phyloP scores from a whole-genome alignment of 2,888 invertebrate genomes.

The Tenthredo livida region DNA sequence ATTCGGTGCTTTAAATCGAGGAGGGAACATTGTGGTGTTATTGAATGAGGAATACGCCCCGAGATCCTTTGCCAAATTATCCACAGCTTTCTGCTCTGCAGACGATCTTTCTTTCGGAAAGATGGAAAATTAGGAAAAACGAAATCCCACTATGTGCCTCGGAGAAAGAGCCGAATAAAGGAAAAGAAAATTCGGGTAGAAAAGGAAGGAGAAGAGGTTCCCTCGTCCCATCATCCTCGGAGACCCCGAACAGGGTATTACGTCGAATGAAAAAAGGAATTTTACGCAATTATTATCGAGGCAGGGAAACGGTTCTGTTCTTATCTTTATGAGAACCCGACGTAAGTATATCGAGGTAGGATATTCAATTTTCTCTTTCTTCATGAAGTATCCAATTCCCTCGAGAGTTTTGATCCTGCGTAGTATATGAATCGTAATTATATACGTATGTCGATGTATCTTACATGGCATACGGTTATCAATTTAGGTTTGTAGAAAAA shows the following conservation, averaged over 20 bases:
- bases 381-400: background rate
- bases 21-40: background rate
- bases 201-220: background rate
- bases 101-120: background rate
- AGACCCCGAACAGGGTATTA: background rate
- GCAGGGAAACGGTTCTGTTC: background rate
- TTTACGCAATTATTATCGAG: conserved; percentile 27
- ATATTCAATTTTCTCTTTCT: background rate
- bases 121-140: conserved; percentile 15
- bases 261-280: background rate
- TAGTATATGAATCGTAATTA: background rate
- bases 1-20: background rate
- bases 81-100: conserved; percentile 10
- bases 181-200: background rate
- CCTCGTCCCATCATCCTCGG: background rate
- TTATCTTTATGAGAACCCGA: background rate
- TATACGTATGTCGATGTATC: too few relatives aligned
- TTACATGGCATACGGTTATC: too few relatives aligned
- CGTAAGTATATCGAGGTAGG: background rate
- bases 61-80: conserved; percentile 9
- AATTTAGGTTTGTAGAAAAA: background rate
- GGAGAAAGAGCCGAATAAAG: background rate
- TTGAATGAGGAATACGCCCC: conserved; percentile 21
- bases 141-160: background rate
- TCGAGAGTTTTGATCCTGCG: background rate